These are phyloP conservation scores for Microctonus hyperodae DNA, from an alignment of 2,888 invertebrate genomes.

Conservation along the genomic window DNA sequence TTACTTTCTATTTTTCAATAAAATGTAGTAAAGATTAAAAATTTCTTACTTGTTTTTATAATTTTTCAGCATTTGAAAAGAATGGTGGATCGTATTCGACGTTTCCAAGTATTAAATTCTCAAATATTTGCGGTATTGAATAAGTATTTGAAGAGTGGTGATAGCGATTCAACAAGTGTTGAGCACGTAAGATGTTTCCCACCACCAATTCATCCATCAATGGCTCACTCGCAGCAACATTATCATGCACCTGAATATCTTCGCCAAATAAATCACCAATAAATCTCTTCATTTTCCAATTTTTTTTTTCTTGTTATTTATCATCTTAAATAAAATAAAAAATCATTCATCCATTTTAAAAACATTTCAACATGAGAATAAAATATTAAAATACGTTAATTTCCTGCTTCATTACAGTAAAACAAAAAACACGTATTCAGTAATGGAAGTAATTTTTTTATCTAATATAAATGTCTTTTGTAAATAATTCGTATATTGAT, in stretches of 20 bases:
- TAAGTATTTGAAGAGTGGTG: constrained; percentile 89
- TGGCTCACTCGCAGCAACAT: constrained; percentile 70
- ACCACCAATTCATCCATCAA: constrained; percentile 85
- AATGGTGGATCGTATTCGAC: constrained; percentile 96
- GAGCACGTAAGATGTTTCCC: constrained; percentile 98
- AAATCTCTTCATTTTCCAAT: constrained; percentile 28
- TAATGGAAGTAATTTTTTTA: background rate
- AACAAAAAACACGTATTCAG: background rate
- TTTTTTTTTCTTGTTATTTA: background rate
- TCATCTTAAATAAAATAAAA: background rate
- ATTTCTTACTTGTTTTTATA: background rate
- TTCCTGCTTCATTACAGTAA: background rate
- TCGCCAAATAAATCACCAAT: constrained; percentile 60
- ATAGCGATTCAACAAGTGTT: constrained; percentile 83
- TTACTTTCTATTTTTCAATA: constrained; percentile 28
- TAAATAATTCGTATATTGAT: constrained; percentile 16
- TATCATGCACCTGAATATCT: constrained; percentile 66
- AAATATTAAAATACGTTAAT: background rate
- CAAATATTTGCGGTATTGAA: constrained; percentile 96
- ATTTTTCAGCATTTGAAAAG: constrained; percentile 82
- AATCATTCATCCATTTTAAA: background rate
- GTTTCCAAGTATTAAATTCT: constrained; percentile 97
- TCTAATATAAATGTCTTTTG: constrained; percentile 1
- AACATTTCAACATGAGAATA: too few species aligned
- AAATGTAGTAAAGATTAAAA: too few species aligned